Conservation (phyloP, 2,113 vertebrate species). For the Corythaixoides concolor region DNA sequence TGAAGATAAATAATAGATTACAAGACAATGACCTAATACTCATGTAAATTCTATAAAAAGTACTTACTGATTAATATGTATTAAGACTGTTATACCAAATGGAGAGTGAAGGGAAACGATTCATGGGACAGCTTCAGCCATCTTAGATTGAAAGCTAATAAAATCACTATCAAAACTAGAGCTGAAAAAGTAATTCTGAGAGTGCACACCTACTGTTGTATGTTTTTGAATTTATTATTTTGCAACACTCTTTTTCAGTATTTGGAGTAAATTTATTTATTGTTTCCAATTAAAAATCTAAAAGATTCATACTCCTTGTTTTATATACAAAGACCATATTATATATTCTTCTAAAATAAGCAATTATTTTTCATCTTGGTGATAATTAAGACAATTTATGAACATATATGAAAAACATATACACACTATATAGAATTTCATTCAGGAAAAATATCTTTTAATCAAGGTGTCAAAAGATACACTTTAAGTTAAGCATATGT, state of each 20-base stretch:
- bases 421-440: neutral
- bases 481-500: neutral
- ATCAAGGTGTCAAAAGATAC: neutral
- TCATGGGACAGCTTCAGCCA: neutral
- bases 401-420: neutral
- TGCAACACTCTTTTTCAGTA: rapidly evolving
- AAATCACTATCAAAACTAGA: neutral
- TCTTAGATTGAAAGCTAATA: neutral
- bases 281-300: neutral
- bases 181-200: neutral
- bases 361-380: neutral
- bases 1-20: neutral
- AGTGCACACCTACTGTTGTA: neutral
- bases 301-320: neutral
- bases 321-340: neutral
- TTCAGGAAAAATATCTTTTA: neutral
- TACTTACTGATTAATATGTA: neutral
- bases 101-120: neutral
- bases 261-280: neutral
- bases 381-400: neutral
- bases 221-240: neutral
- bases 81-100: neutral
- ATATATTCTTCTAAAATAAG: neutral
- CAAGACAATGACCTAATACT: neutral
- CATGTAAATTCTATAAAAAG: neutral